Conservation (phyloP, 2,797 vertebrate species). For the Eulemur albifrons region DNA sequence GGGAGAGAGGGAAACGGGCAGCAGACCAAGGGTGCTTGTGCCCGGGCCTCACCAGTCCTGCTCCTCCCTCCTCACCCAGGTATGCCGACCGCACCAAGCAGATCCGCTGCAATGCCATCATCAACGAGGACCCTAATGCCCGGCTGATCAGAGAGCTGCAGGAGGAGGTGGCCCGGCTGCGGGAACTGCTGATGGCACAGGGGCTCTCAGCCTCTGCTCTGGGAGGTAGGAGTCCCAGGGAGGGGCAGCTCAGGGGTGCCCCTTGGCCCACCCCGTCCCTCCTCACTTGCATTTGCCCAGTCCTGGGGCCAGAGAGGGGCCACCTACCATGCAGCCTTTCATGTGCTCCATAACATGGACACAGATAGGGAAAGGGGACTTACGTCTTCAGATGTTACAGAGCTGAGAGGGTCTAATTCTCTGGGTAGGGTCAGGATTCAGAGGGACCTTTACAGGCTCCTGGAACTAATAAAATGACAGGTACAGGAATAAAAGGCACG, state of each 20-base stretch:
- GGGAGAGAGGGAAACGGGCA: neutral
- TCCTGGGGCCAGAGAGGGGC: neutral
- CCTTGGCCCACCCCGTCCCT: neutral
- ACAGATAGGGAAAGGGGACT: neutral
- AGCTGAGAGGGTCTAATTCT: neutral
- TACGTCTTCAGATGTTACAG: neutral
- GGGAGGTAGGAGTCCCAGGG: constrained; percentile 33
- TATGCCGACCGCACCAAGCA: constrained; percentile 94
- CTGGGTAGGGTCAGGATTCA: neutral
- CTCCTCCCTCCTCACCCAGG: constrained; percentile 73
- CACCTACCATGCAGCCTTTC: neutral
- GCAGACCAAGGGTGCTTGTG: neutral
- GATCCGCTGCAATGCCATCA: constrained; percentile 93
- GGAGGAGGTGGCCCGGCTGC: constrained; percentile 90
- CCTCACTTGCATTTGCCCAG: neutral
- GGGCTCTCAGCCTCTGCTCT: constrained; percentile 81
- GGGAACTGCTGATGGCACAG: constrained; percentile 90
- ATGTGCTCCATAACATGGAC: neutral
- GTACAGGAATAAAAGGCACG: neutral
- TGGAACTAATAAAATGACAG: neutral
- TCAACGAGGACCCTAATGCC: constrained; percentile 95
- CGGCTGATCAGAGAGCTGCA: constrained; percentile 93
- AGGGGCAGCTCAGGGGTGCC: neutral
- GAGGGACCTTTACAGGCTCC: neutral
- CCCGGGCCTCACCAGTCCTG: neutral